Evolutionary conservation across 2,888 invertebrate genomes (phyloP), one percentile per base, ranked within the genome.

Genomic region (Drosophila incognita): DNA sequence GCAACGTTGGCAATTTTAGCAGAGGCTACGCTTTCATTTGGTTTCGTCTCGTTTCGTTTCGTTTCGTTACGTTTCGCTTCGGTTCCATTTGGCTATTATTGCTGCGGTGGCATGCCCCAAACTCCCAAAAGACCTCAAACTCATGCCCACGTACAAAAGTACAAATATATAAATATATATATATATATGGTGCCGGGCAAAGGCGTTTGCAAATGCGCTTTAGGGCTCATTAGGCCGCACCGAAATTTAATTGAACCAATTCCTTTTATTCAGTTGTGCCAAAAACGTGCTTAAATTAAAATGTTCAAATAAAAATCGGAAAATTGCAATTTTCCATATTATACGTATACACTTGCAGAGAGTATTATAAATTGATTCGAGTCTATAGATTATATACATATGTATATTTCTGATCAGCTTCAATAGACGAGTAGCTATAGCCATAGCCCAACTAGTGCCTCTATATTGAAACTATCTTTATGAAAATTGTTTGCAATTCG

Each of bases 1-100:
- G 89, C 88, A 85, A 70, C 80, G 89, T 91, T 90, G 79, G 84
- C 91, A 83, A 89, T 88, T 90, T 89, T 90, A 58, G 53, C 53
- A 54, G 67, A 42, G n/a, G 21, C 70, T 70, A 68, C 60, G 74
- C 76, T 82, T 79, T 79, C 77, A 69, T 74, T 78, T 74, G 86
- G 51, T 71, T 76, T 81, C 49, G 61, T 70, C 66, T 68, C 40
- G 59, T 70, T 74, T 24, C 53, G 46, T 59, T 21, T 46, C 46
- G 52, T 74, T 76, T 77, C 51, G 62, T 70, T 73, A 18, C 54
- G 35, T 56, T 72, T 56, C 59, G 53, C 42, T 75, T 63, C 57
- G 53, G 59, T 73, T 64, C 48, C 64, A 49, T 58, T 70, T 59
- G 53, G 40, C 64, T 51, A 36, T 66, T 74, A 69, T 73, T 73